phyloP scores from a whole-genome alignment of 2,113 vertebrate genomes.

The Rousettus leschenaultii region DNA sequence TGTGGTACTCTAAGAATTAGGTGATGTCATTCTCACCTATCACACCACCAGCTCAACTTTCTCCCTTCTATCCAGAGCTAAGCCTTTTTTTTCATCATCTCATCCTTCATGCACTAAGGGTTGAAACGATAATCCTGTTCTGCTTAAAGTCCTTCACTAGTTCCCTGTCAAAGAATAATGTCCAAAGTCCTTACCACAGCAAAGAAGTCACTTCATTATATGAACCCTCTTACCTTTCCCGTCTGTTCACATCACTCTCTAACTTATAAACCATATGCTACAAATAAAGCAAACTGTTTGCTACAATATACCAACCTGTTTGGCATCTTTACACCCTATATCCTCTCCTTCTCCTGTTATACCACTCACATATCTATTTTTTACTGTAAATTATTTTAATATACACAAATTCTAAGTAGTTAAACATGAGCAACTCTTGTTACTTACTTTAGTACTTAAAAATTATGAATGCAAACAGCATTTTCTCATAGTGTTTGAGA shows the following conservation, averaged over 20 bases:
- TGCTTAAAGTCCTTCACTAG: background rate
- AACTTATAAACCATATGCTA: background rate
- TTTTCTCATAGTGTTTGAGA: background rate
- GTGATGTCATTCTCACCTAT: background rate
- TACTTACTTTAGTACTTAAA: background rate
- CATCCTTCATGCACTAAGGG: background rate
- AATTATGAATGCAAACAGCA: background rate
- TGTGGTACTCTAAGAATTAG: background rate
- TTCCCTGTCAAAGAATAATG: background rate
- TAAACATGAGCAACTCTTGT: background rate
- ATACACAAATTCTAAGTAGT: background rate
- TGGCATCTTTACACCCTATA: background rate
- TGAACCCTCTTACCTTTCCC: background rate
- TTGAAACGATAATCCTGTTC: background rate
- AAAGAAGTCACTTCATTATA: background rate
- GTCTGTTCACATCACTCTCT: background rate
- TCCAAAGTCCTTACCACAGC: background rate
- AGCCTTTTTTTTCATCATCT: background rate
- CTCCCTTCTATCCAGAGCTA: background rate
- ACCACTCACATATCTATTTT: background rate
- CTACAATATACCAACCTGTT: background rate
- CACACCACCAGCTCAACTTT: background rate
- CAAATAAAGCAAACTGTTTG: background rate
- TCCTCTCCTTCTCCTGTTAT: background rate
- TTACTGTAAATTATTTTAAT: background rate